These are phyloP conservation scores for Egretta garzetta DNA, from an alignment of 2,113 vertebrate genomes.

Conservation along the genomic window DNA sequence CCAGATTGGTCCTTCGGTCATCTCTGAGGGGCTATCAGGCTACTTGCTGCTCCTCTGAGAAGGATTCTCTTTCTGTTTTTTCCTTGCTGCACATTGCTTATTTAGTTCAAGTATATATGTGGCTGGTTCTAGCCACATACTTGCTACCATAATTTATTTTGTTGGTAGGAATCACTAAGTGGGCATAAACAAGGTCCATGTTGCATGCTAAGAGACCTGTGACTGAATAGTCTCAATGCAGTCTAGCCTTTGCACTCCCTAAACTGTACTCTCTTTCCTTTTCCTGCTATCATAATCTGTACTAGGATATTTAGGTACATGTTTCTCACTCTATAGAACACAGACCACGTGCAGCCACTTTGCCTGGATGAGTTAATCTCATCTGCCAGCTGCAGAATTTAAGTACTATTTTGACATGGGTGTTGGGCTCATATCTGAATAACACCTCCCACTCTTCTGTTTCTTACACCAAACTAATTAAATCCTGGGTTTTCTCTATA, in stretches of 20 bases:
- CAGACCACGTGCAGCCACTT: not conserved
- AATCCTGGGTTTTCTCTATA: not conserved
- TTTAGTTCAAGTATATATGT: not conserved
- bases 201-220: not conserved
- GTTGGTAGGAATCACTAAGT: not conserved
- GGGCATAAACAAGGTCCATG: not conserved
- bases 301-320: not conserved
- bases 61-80: not conserved
- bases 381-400: not conserved
- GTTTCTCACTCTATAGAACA: accelerated
- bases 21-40: not conserved
- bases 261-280: not conserved
- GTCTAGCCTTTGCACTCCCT: not conserved
- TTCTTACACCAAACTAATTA: not conserved
- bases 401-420: not conserved
- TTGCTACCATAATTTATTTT: not conserved
- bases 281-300: not conserved
- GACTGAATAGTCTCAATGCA: not conserved
- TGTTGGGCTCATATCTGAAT: not conserved
- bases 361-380: not conserved
- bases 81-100: not conserved
- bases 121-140: not conserved
- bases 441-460: not conserved
- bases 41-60: not conserved
- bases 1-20: not conserved